Evolutionary conservation across 1,140 invertebrate genomes (phyloP), one percentile per base, ranked within the genome.

Genomic region (Hylaeus anthracinus): DNA sequence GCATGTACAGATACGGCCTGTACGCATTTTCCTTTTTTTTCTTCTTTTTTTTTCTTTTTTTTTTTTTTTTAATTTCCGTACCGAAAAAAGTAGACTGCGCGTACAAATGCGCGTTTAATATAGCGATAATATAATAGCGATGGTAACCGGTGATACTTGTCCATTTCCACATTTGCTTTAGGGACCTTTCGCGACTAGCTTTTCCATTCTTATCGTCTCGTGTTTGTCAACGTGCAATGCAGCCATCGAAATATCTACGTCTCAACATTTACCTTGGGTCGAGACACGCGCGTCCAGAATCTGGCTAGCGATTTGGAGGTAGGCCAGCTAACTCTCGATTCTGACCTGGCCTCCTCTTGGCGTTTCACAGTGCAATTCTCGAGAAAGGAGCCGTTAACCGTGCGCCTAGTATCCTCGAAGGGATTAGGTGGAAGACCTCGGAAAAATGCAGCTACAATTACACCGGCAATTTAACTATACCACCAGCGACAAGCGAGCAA

Each of bases 241-340:
- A 26, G 26, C 63, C 60, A 26, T 37, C 75, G 66, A 75, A 63
- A 63, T 55, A 26, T 26, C 26, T 26, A 61, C 71, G 56, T 55
- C 71, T 70, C 45, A 71, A 65, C 61, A 75, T 87, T 87, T 78
- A 81, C 86, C 79, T 79, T 73, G 76, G 72, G 80, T 77, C 61
- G 56, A 41, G 53, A 53, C 77, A 78, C 65, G 76, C 73, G 37
- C 77, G 63, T 83, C 69, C 66, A 60, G 80, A 85, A 88, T 88
- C 77, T 83, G 82, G 71, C 63, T 74, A 69, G 58, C 79, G 75
- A 86, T 85, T 88, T 88, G 88, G 88, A 88, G 51, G n/a, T 8
- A 41, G 63, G 82, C 86, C 87, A 88, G 80, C 53, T 55, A 10
- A 64, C 72, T 58, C 73, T 63, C 81, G 71, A 84, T 87, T 77